Conservation (phyloP, 2,888 invertebrate genomes). For the Monochamus alternatus region DNA sequence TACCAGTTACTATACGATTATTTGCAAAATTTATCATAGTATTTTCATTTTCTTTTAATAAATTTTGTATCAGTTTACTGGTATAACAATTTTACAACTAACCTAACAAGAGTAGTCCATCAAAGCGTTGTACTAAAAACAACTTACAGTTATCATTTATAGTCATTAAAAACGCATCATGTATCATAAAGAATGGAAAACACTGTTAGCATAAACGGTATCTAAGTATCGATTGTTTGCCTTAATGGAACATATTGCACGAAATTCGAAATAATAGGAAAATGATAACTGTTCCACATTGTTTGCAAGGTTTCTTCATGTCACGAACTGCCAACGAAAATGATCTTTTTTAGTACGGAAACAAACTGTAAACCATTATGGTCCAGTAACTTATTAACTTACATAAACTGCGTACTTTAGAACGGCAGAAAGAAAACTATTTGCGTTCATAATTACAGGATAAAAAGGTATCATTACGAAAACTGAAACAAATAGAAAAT, state of each 20-base stretch:
- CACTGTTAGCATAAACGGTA: neutral
- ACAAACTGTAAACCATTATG: neutral
- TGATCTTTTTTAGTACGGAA: constrained; percentile 12
- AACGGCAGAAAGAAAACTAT: neutral
- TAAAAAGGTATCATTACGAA: no score
- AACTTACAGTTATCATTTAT: neutral
- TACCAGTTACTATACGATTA: no score
- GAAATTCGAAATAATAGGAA: neutral
- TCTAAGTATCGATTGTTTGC: neutral
- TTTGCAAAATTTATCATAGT: no score
- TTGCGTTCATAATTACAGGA: neutral
- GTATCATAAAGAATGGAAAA: neutral
- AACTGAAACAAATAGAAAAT: no score
- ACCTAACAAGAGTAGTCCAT: no score
- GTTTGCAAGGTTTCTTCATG: constrained; percentile 6
- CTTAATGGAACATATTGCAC: neutral
- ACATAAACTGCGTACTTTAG: neutral
- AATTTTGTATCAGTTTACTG: no score
- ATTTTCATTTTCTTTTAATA: no score
- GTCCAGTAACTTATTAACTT: constrained; percentile 9
- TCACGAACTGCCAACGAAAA: constrained; percentile 19
- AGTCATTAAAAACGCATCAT: constrained; percentile 3
- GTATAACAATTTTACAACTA: no score
- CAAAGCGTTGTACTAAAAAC: neutral
- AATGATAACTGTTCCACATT: constrained; percentile 7